Conservation (phyloP, 2,797 vertebrate genomes). For the Myotis myotis region DNA sequence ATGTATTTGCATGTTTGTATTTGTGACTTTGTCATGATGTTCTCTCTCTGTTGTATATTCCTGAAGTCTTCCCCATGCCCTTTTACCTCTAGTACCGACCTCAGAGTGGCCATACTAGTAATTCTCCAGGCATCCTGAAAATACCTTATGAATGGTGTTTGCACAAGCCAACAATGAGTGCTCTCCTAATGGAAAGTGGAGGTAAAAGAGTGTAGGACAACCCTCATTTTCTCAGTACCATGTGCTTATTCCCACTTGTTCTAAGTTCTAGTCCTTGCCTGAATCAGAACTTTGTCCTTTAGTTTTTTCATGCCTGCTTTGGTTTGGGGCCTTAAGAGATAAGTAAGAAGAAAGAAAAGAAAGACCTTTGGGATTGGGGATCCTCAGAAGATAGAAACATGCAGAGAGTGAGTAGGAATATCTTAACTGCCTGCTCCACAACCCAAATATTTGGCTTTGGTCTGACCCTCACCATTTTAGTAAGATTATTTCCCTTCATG, state of each 20-base stretch:
- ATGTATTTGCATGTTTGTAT: neutral
- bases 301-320: neutral
- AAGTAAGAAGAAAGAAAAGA: neutral
- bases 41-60: neutral
- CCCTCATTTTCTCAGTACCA: neutral
- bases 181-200: neutral
- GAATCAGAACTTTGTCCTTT: slow-evolving; percentile 5
- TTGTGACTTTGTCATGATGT: neutral
- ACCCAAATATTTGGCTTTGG: neutral
- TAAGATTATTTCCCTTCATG: neutral
- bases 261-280: neutral
- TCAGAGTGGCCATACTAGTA: neutral
- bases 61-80: neutral
- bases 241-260: neutral
- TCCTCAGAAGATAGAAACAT: neutral
- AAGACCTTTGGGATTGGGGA: neutral
- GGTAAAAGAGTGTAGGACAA: neutral
- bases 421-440: neutral
- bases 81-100: neutral
- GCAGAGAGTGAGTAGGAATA: neutral
- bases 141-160: neutral
- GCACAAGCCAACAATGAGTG: neutral
- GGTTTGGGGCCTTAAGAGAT: neutral
- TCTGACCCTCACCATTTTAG: neutral
- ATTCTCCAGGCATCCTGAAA: neutral